Conservation (phyloP, 2,797 vertebrate genomes). For the Clarias fuscus region DNA sequence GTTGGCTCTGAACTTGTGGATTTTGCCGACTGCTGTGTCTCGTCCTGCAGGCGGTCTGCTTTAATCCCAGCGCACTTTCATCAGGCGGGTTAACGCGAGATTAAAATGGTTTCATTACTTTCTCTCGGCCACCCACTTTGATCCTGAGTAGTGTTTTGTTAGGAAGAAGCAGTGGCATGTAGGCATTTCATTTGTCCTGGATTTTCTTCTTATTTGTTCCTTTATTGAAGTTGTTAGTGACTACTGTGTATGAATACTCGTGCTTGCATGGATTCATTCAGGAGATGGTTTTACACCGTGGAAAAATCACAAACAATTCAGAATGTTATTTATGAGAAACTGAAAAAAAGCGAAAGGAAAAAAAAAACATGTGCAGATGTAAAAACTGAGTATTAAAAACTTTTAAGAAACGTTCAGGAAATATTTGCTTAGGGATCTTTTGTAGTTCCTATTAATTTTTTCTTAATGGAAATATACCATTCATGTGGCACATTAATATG, state of each 20-base stretch:
- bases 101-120: slow-evolving; percentile 41
- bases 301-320: background rate
- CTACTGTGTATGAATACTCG: slow-evolving; percentile 13
- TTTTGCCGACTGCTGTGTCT: slow-evolving; percentile 37
- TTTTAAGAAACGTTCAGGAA: background rate
- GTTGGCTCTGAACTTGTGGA: slow-evolving; percentile 14
- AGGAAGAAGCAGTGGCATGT: slow-evolving; percentile 28
- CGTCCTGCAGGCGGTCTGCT: slow-evolving; percentile 34
- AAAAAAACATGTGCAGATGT: too few species aligned
- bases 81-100: slow-evolving; percentile 56
- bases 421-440: too few species aligned
- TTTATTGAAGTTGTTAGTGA: background rate
- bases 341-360: background rate
- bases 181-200: slow-evolving; percentile 18
- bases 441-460: background rate
- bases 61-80: slow-evolving; percentile 51
- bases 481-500: background rate
- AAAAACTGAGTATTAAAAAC: too few species aligned
- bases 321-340: background rate
- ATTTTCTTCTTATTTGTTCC: background rate
- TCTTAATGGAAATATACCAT: background rate
- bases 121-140: slow-evolving; percentile 44
- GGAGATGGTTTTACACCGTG: background rate
- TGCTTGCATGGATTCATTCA: background rate
- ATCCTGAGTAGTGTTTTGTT: slow-evolving; percentile 5